Percentiles rank a stretch among this genome's conserved stretches.
Evolutionary conservation across 2,797 vertebrate genomes (phyloP).

Genomic region (Xerus rutilus): DNA sequence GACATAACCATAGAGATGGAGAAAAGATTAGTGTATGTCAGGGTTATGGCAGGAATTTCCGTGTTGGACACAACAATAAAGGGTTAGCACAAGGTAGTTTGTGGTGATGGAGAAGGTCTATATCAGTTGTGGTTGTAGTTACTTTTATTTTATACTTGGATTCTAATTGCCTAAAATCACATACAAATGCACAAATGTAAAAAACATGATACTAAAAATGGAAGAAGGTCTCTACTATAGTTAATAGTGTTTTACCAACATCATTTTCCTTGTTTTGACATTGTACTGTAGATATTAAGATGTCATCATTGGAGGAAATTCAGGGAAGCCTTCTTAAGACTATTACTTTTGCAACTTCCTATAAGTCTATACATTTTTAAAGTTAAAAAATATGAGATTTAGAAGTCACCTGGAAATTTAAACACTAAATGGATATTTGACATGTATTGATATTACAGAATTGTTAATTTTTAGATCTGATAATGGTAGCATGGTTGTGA

Average conservation of each 20-base stretch:
- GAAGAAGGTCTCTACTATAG: background rate
- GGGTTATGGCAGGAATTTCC: background rate
- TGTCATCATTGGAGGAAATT: background rate
- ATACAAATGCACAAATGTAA: background rate
- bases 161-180: background rate
- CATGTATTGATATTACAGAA: background rate
- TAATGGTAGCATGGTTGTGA: background rate
- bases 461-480: constrained; percentile 20
- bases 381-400: background rate
- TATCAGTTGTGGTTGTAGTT: background rate
- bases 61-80: background rate
- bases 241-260: constrained; percentile 6
- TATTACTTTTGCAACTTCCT: background rate
- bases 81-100: background rate
- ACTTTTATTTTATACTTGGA: background rate
- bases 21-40: background rate
- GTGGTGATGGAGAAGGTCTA: background rate
- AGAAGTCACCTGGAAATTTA: background rate
- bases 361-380: background rate
- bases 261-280: constrained; percentile 27
- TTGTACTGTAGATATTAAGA: constrained; percentile 8
- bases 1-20: background rate
- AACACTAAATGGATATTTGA: constrained; percentile 27
- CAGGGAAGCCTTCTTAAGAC: background rate
- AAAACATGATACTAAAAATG: background rate